These are phyloP conservation scores for Oncorhynchus mykiss DNA, from an alignment of 2,113 vertebrate species.

Conservation along the genomic window DNA sequence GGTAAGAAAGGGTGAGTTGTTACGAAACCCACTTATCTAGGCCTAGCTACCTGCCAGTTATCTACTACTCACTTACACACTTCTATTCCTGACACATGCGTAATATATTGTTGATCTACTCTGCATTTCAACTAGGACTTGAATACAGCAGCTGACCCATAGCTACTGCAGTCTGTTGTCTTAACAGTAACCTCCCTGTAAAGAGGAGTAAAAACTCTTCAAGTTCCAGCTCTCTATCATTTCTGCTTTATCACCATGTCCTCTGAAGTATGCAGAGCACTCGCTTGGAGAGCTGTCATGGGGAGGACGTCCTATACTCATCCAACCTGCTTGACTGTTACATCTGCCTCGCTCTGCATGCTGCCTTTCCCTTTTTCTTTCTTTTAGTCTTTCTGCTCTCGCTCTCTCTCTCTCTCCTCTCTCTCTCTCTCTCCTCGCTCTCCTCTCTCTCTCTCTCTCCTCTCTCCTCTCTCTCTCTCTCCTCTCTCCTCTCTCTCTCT, in stretches of 20 bases:
- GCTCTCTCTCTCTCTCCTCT: not conserved
- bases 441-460: not conserved
- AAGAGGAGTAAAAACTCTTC: not conserved
- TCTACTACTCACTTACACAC: not conserved
- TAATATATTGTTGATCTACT: not conserved
- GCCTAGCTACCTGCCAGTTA: not conserved
- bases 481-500: not conserved
- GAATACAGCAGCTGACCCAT: not conserved
- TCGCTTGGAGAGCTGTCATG: not conserved
- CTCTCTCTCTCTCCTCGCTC: not conserved
- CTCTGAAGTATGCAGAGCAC: not conserved
- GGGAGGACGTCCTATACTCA: not conserved
- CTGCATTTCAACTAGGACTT: not conserved
- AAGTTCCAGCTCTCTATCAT: not conserved
- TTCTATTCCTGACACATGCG: not conserved
- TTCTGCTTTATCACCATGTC: not conserved
- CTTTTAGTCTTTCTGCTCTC: not conserved
- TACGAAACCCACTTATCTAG: too few relatives aligned
- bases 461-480: too few relatives aligned
- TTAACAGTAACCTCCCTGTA: not conserved
- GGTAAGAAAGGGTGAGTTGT: too few relatives aligned
- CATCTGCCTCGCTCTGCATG: too few relatives aligned
- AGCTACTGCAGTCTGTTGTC: too few relatives aligned
- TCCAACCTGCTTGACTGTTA: constrained; percentile 6
- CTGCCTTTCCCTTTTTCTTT: not conserved